Conservation (phyloP, 2,888 invertebrate species). For the Troglohyphantes excavatus region DNA sequence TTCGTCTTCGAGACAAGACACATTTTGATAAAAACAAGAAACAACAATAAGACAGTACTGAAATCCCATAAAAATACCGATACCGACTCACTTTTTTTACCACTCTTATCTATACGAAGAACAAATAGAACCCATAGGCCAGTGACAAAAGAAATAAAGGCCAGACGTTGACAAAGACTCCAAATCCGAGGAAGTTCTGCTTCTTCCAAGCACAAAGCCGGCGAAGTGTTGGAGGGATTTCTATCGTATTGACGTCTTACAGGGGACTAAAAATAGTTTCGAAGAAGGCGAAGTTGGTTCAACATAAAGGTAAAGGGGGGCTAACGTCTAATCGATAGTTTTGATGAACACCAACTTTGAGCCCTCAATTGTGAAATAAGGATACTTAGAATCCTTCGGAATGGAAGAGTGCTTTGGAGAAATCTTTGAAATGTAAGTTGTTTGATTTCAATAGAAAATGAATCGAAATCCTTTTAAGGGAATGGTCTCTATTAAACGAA, state of each 20-base stretch:
- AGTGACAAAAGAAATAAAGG: constrained; percentile 13
- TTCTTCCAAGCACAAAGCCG: constrained; percentile 24
- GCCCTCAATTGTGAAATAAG: background rate
- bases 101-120: background rate
- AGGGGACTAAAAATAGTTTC: constrained; percentile 50
- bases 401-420: background rate
- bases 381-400: constrained; percentile 7
- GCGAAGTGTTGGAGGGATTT: constrained; percentile 35
- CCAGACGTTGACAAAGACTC: constrained; percentile 27
- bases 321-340: constrained; percentile 59
- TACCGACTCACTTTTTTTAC: background rate
- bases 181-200: constrained; percentile 8
- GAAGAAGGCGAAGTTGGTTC: background rate
- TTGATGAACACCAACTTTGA: constrained; percentile 40
- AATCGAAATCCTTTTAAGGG: too few species aligned
- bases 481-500: too few species aligned
- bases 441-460: background rate
- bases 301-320: constrained; percentile 43
- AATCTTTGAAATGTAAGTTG: background rate
- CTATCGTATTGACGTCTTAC: constrained; percentile 8
- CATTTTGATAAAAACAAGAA: too few species aligned
- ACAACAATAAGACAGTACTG: too few species aligned
- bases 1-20: too few species aligned
- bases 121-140: background rate
- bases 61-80: background rate